Evolutionary conservation across 1,140 invertebrate genomes (phyloP), one percentile per base, ranked within the genome.

Genomic region (Leguminivora glycinivorella): DNA sequence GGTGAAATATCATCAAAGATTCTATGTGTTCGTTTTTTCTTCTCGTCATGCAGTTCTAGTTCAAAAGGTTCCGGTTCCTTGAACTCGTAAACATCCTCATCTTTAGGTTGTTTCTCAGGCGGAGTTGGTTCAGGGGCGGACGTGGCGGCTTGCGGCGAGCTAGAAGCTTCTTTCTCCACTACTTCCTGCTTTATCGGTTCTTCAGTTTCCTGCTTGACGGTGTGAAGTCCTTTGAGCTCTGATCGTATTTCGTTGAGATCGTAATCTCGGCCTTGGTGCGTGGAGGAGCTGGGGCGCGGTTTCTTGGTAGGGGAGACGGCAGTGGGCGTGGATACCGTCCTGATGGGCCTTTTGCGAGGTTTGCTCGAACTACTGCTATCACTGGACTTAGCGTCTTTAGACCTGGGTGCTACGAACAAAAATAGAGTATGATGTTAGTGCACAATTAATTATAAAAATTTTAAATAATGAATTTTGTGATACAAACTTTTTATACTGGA

Each of bases 31-130:
- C 93, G 85, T 78, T 94, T 94, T 80, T 93, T 93, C 75, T 94
- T 94, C 69, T 94, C 93, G 76, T 94, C 93, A 22, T 95, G 93
- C 9, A 95, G 93, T 86, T 96, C 95, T 76, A 96, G 95, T 84
- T 97, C 96, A 80, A 97, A 97, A 0, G 96, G 96, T 87, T 97
- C 96, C 0, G 96, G 96, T 90, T 97, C 96, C 87, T 97, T 97
- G 79, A 97, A 97, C 85, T 97, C 96, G 77, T 97, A 97, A 81
- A 97, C 94, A 85, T 97, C 96, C 76, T 95, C 95, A 85, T 97
- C 96, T 77, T 95, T 95, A 5, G 93, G 92, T 72, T 89, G 84
- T 74, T 92, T 92, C 22, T 93, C 90, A 14, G 83, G 79, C 22
- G 81, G 83, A 19, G 83, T 72, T 0, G 81, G 79, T 70, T 91